A percentile compares a stretch with the other conserved stretches of the same genome.
These are phyloP conservation scores for Apodemia mormo DNA, from an alignment of 2,888 invertebrate species.

Conservation along the genomic window DNA sequence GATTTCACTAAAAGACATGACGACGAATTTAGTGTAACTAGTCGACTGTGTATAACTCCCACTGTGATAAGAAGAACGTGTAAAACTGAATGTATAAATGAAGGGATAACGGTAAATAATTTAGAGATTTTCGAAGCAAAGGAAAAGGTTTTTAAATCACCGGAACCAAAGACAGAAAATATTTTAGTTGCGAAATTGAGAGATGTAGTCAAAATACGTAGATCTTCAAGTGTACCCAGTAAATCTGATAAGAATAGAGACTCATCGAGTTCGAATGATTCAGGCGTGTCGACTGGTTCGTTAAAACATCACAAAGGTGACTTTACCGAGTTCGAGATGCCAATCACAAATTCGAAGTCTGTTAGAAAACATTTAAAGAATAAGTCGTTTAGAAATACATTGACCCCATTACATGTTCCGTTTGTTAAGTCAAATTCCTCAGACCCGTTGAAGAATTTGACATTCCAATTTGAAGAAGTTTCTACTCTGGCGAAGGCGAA, in stretches of 20 bases:
- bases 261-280: slow-evolving; percentile 87
- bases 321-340: slow-evolving; percentile 83
- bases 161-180: slow-evolving; percentile 69
- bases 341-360: slow-evolving; percentile 74
- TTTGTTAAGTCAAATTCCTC: slow-evolving; percentile 84
- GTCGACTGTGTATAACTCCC: slow-evolving; percentile 68
- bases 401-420: slow-evolving; percentile 76
- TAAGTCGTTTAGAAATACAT: slow-evolving; percentile 68
- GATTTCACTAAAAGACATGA: slow-evolving; percentile 83
- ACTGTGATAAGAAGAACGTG: slow-evolving; percentile 65
- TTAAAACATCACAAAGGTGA: slow-evolving; percentile 83
- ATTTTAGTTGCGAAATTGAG: slow-evolving; percentile 70
- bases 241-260: slow-evolving; percentile 86
- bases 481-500: slow-evolving; percentile 82
- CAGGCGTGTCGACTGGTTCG: slow-evolving; percentile 86
- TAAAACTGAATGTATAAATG: slow-evolving; percentile 66
- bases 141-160: slow-evolving; percentile 63
- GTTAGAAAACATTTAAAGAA: slow-evolving; percentile 69
- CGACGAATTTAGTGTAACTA: slow-evolving; percentile 62
- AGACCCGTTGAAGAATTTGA: slow-evolving; percentile 83
- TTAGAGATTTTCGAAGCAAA: slow-evolving; percentile 51
- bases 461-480: slow-evolving; percentile 84
- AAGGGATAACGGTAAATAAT: slow-evolving; percentile 49
- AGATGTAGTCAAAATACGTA: slow-evolving; percentile 83
- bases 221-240: slow-evolving; percentile 86